Percentiles rank a stretch among this genome's conserved stretches.
Evolutionary conservation across 2,797 vertebrate species (phyloP).

Genomic region (Hyperoplus immaculatus): DNA sequence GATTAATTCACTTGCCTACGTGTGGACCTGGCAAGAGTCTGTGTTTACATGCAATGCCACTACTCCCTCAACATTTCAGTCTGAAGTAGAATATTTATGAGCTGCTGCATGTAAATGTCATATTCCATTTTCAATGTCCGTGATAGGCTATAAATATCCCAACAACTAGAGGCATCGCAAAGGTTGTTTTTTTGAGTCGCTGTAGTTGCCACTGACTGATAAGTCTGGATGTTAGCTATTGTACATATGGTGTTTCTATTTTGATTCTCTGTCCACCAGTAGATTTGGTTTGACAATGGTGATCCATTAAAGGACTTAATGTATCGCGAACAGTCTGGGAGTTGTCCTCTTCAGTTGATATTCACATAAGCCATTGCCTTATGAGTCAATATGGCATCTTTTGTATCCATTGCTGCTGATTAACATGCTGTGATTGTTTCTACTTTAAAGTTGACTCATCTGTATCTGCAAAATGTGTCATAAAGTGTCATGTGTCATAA

Average conservation of each 20-base stretch:
- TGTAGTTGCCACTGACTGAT: slow-evolving; percentile 21
- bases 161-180: slow-evolving; percentile 35
- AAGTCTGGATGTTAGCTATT: slow-evolving; percentile 13
- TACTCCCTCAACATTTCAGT: slow-evolving; percentile 42
- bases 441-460: slow-evolving; percentile 41
- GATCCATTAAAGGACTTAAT: slow-evolving; percentile 10
- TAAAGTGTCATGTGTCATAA: not conserved
- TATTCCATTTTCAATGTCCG: slow-evolving; percentile 35
- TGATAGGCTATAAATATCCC: slow-evolving; percentile 39
- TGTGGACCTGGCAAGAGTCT: slow-evolving; percentile 18
- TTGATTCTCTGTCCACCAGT: not conserved
- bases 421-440: slow-evolving; percentile 30
- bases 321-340: not conserved
- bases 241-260: not conserved
- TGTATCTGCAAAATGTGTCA: slow-evolving; percentile 25
- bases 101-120: slow-evolving; percentile 51
- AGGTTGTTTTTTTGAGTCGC: slow-evolving; percentile 35
- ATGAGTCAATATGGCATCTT: slow-evolving; percentile 38
- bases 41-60: slow-evolving; percentile 28
- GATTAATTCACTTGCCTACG: slow-evolving; percentile 34
- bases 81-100: slow-evolving; percentile 53
- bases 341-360: slow-evolving; percentile 5
- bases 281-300: not conserved
- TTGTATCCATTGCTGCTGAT: slow-evolving; percentile 33
- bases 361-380: not conserved